Evolutionary conservation across 2,113 vertebrate species (phyloP), one percentile per base, ranked within the genome.

Genomic region (Hippocampus zosterae): DNA sequence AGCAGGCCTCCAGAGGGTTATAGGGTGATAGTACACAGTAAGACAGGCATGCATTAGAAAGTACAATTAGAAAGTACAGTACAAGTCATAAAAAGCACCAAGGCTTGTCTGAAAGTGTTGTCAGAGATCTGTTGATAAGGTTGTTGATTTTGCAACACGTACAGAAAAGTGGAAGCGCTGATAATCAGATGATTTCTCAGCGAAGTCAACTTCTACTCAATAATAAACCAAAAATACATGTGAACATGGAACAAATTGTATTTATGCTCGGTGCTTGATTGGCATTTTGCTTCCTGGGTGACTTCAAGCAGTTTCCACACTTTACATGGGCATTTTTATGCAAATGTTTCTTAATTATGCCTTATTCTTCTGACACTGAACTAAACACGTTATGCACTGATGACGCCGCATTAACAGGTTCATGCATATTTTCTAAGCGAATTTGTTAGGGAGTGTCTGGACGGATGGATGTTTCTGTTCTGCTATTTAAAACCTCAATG

Each of bases 1-100:
- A 42, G 68, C 63, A 62, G 42, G 42, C 66, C 50, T 64, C 33
- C 40, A 41, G 23, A 18, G 53, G 57, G 70, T 65, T 65, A 46
- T 21, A 70, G 1, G 44, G 50, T 62, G n/a, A 76, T 73, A 63
- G 67, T 74, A 67, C 42, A 37, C 71, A 74, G 75, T 61, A 9
- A 61, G n/a, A 27, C 15, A 59, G 23, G 7, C 53, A 10, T 59
- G 42, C 7, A 46, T 65, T 46, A 27, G 25, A 64, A 44, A 18
- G 63, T n/a, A n/a, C n/a, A n/a, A 46, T 65, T 46, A 27, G 25
- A 64, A 44, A 18, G 63, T n/a, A 11, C 42, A 65, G 42, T 65
- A 16, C 23, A 65, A 46, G 63, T 65, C 63, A 65, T 46, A 65
- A 65, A 65, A 50, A 18, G 61, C 37, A 63, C 19, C 16, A n/a